These are phyloP conservation scores for Brienomyrus brachyistius DNA, from an alignment of 2,113 vertebrate species.

Conservation along the genomic window DNA sequence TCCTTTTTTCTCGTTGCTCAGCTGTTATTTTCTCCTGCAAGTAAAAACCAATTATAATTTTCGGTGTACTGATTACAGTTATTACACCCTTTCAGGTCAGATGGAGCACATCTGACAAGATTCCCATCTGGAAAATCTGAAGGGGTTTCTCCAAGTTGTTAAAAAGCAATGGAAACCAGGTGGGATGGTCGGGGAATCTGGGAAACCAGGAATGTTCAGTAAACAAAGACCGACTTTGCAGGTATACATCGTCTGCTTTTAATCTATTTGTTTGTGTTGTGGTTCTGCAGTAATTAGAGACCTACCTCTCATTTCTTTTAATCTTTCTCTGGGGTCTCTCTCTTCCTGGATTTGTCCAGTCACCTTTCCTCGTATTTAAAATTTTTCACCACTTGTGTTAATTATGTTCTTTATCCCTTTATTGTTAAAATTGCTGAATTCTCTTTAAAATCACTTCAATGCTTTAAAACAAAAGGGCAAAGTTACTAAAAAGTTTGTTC, in stretches of 20 bases:
- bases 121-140: conserved; percentile 7
- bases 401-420: background rate
- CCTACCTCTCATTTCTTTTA: background rate
- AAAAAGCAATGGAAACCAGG: conserved; percentile 8
- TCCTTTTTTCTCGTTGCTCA: background rate
- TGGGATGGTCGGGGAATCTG: background rate
- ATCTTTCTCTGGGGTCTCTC: background rate
- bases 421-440: background rate
- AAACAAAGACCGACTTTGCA: conserved; percentile 2
- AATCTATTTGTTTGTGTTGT: background rate
- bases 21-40: background rate
- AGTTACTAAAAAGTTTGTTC: background rate
- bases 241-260: background rate
- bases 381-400: background rate
- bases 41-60: conserved; percentile 8
- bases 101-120: background rate
- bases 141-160: background rate
- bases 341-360: background rate
- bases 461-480: background rate
- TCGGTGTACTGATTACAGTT: conserved; percentile 1
- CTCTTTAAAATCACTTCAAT: background rate
- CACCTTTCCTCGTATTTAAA: background rate
- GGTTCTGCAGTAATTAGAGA: background rate
- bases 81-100: conserved; percentile 3
- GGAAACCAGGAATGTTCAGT: background rate